Base-by-base conservation (phyloP, 2,888 invertebrate genomes). In the Xylota segnis region DNA sequence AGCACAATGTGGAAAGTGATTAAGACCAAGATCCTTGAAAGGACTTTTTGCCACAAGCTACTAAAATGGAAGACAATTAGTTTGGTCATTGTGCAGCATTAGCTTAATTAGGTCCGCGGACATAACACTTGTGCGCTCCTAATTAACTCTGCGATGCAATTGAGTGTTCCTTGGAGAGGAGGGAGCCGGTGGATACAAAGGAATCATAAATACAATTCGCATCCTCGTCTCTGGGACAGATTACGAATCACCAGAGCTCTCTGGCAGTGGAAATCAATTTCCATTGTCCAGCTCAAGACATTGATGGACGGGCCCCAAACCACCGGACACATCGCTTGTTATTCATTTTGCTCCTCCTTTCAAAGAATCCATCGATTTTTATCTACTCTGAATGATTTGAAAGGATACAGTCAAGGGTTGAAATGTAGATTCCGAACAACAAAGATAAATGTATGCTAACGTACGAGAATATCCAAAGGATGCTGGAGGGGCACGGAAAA, bases 1-100 rank as follows among this genome's bases (percentile, higher is more conserved):
- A 84, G 84, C 79, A 79, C 65, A 79, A 70, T 79, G 75, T 71
- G 65, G 58, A 70, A 79, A 66, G 86, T 82, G 81, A 86, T 86
- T 86, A 86, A 86, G 76, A 72, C 86, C 56, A 66, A 59, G 52
- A 71, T 63, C 61, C 70, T 54, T 78, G 40, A 10, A 12, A 14
- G 34, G 70, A 72, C 10, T 56, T 43, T 45, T 18, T 16, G 6
- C 23, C 23, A 23, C 5, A 6, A n/a, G n/a, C 16, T 34, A 37
- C 47, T 18, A 4, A 63, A 16, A 12, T 16, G 29, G 14, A 37
- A 4, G 29, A 37, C 18, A 75, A 83, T 83, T 83, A 78, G 83
- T 78, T 74, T 23, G 65, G 65, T 59, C 79, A 75, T 58, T 75
- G 74, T 47, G 63, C 40, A 50, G 74, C 43, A 72, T 83, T 83